These are phyloP conservation scores for Alligator mississippiensis DNA, from an alignment of 2,113 vertebrate genomes.

Conservation along the genomic window DNA sequence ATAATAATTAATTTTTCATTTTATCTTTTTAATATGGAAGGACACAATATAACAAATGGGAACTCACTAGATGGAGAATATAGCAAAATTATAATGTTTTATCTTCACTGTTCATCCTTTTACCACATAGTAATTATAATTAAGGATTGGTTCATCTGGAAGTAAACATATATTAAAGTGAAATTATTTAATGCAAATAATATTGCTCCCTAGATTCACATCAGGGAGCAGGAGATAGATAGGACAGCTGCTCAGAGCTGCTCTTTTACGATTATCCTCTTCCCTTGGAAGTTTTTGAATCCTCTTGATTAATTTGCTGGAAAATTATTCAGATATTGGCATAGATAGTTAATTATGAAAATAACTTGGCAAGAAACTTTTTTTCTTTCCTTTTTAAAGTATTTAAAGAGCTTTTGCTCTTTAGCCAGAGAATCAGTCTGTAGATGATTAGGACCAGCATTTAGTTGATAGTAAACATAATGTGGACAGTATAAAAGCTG, in stretches of 20 bases:
- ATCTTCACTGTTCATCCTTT: neutral
- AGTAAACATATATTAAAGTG: neutral
- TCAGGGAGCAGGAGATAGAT: neutral
- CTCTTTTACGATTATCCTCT: neutral
- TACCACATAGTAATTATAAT: neutral
- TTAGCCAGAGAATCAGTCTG: neutral
- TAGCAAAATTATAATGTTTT: neutral
- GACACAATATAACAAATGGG: neutral
- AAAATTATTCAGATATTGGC: neutral
- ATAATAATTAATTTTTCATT: neutral
- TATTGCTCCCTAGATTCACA: neutral
- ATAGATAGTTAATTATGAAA: neutral
- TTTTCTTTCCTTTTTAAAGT: neutral
- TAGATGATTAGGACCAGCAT: neutral
- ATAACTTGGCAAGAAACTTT: neutral
- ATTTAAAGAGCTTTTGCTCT: neutral
- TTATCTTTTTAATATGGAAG: neutral
- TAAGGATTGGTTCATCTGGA: neutral
- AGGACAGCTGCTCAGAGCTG: neutral
- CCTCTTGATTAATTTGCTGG: neutral
- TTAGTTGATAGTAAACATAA: neutral
- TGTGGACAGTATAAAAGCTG: neutral
- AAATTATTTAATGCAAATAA: neutral
- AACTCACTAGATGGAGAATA: neutral
- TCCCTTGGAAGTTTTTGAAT: neutral